Percentiles rank a stretch among this genome's conserved stretches.
phyloP scores from a whole-genome alignment of 2,888 invertebrate species.

The Stratiomys singularior region DNA sequence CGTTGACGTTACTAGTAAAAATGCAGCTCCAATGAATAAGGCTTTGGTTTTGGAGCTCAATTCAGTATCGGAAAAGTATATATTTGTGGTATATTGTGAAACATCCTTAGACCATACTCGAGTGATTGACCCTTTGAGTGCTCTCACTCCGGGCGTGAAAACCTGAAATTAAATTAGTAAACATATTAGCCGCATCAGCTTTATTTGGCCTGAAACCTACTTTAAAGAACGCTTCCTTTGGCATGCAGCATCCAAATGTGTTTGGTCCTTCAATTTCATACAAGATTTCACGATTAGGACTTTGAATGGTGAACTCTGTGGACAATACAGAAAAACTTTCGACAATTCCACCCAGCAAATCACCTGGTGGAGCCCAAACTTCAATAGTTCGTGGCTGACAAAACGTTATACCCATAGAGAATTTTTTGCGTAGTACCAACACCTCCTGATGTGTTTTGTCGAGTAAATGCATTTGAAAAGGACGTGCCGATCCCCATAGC shows the following conservation, averaged over 20 bases:
- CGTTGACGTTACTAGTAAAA: conserved; percentile 75
- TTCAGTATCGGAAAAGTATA: conserved; percentile 78
- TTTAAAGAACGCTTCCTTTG: conserved; percentile 73
- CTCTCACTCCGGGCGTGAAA: conserved; percentile 71
- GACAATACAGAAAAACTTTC: conserved; percentile 75
- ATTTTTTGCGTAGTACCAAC: conserved; percentile 75
- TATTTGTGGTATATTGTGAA: conserved; percentile 77
- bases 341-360: conserved; percentile 75
- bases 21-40: conserved; percentile 80
- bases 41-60: conserved; percentile 82
- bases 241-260: conserved; percentile 70
- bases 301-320: conserved; percentile 76
- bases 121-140: conserved; percentile 74
- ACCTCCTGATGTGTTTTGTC: conserved; percentile 88
- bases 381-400: conserved; percentile 76
- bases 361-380: conserved; percentile 78
- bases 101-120: conserved; percentile 78
- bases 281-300: conserved; percentile 71
- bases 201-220: conserved; percentile 59
- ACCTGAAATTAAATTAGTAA: conserved; percentile 59
- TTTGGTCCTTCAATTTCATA: conserved; percentile 79
- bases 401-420: conserved; percentile 76
- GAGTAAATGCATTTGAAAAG: conserved; percentile 81
- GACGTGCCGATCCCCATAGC: conserved; percentile 74
- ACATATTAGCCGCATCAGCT: conserved; percentile 28